These are phyloP conservation scores for Cyclura pinguis DNA, from an alignment of 2,797 vertebrate species.

Conservation along the genomic window DNA sequence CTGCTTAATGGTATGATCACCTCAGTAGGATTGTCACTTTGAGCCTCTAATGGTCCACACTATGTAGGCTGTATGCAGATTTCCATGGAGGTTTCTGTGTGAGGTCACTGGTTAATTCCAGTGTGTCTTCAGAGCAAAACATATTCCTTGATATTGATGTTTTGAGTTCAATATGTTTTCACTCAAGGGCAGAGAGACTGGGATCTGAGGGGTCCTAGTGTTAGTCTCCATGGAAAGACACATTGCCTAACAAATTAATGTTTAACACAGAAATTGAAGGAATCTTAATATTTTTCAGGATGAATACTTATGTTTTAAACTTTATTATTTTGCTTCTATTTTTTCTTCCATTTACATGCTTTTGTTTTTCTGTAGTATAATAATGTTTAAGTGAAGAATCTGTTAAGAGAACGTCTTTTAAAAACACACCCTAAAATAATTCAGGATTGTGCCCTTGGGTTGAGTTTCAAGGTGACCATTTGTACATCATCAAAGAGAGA, in stretches of 20 bases:
- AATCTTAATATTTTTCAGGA: not conserved
- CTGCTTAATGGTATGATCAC: no score
- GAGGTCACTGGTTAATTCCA: no score
- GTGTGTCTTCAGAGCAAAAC: no score
- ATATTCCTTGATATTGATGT: no score
- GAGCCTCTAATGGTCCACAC: no score
- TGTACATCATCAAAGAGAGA: not conserved
- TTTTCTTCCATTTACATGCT: not conserved
- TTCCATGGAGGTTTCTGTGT: no score
- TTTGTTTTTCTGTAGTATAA: not conserved
- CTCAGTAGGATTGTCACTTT: no score
- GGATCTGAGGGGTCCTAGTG: not conserved
- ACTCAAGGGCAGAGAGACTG: not conserved
- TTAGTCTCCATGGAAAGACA: not conserved
- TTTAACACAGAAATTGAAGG: not conserved
- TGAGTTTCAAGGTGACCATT: not conserved
- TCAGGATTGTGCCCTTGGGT: not conserved
- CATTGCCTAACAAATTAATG: not conserved
- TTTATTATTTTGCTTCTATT: not conserved
- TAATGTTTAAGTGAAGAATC: no score
- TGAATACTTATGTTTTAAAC: not conserved
- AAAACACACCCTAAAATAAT: not conserved
- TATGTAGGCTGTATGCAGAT: no score
- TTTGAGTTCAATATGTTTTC: not conserved
- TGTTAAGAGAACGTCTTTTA: no score